Percentiles rank a stretch among this genome's conserved stretches.
These are phyloP conservation scores for Sesia bembeciformis DNA, from an alignment of 2,888 invertebrate species.

Conservation along the genomic window DNA sequence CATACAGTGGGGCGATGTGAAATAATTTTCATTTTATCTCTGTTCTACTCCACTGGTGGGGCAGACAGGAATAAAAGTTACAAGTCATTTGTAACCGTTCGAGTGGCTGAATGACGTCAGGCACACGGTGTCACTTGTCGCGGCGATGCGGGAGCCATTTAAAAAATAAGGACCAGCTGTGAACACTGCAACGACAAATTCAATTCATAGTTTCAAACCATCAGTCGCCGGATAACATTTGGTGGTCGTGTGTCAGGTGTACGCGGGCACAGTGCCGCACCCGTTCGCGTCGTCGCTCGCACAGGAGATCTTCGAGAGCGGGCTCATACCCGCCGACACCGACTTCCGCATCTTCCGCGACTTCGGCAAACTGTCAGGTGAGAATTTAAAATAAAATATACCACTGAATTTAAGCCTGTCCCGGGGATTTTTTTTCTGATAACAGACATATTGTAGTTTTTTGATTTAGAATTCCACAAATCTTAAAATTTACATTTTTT, in stretches of 20 bases:
- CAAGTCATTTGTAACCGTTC: too few species aligned
- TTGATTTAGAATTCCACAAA: too few species aligned
- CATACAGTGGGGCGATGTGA: too few species aligned
- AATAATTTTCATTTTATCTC: too few species aligned
- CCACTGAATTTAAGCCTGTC: neutral
- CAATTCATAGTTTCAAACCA: too few species aligned
- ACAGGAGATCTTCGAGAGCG: constrained; percentile 93
- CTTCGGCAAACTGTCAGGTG: constrained; percentile 89
- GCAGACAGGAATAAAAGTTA: too few species aligned
- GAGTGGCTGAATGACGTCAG: too few species aligned
- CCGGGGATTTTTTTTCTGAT: neutral
- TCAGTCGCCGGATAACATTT: neutral
- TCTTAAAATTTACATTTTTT: too few species aligned
- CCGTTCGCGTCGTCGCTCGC: constrained; percentile 89
- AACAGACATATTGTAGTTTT: neutral
- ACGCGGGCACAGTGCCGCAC: constrained; percentile 84
- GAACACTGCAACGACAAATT: too few species aligned
- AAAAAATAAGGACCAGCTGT: neutral
- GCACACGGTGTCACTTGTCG: too few species aligned
- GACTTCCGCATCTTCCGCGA: constrained; percentile 93
- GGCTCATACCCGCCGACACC: constrained; percentile 93
- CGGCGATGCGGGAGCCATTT: too few species aligned
- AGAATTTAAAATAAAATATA: constrained; percentile 2
- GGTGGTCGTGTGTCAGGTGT: constrained; percentile 60
- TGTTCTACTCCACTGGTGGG: too few species aligned